phyloP scores from a whole-genome alignment of 2,113 vertebrate species.

The Esox niger region DNA sequence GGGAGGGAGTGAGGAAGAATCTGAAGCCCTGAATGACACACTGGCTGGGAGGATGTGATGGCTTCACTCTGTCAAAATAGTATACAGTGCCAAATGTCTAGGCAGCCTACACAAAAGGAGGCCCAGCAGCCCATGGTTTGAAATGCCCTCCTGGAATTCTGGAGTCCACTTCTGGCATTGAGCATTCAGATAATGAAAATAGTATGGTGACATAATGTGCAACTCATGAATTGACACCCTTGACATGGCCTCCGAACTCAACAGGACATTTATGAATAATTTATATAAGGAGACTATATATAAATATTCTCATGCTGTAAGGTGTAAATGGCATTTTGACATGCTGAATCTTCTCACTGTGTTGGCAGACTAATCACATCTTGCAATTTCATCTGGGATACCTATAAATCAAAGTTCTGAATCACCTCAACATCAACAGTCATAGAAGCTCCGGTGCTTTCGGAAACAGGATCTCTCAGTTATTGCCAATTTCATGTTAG shows the following conservation, averaged over 20 bases:
- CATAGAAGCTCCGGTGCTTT: not conserved
- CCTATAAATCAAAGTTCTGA: not conserved
- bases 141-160: no score
- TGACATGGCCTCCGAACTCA: not conserved
- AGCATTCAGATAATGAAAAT: no score
- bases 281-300: not conserved
- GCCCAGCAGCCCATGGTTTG: no score
- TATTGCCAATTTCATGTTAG: no score
- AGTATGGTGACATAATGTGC: no score
- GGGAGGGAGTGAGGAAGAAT: no score
- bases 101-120: no score
- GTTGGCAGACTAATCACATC: not conserved
- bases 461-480: not conserved
- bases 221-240: slow-evolving; percentile 31
- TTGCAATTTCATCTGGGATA: not conserved
- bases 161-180: no score
- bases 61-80: no score
- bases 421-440: not conserved
- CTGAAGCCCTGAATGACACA: no score
- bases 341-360: not conserved
- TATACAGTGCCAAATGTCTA: no score
- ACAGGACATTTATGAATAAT: slow-evolving; percentile 13
- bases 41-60: no score
- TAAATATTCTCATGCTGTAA: not conserved
- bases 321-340: not conserved